A percentile compares a stretch with the other conserved stretches of the same genome.
Conservation (phyloP, 2,888 invertebrate species). For the Nasonovia ribisnigri region DNA sequence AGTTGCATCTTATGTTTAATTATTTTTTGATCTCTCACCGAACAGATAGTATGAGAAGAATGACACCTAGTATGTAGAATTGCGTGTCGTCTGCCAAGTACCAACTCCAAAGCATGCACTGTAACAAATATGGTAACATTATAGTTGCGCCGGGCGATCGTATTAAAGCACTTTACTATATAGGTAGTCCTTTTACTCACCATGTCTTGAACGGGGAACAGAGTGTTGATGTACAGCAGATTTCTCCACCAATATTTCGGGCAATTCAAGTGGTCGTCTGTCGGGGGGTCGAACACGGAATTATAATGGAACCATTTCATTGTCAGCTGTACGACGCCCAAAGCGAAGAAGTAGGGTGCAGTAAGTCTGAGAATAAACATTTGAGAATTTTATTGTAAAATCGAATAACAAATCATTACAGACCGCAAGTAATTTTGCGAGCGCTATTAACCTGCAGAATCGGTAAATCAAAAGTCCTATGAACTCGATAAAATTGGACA, state of each 20-base stretch:
- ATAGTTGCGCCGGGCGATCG: background rate
- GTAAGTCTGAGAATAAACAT: constrained; percentile 76
- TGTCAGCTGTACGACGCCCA: constrained; percentile 81
- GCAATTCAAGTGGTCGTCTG: constrained; percentile 81
- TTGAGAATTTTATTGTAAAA: background rate
- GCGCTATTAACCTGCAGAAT: constrained; percentile 70
- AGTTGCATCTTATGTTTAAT: background rate
- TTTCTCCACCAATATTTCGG: constrained; percentile 87
- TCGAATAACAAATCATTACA: background rate
- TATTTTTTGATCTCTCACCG: constrained; percentile 70
- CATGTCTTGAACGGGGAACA: constrained; percentile 80
- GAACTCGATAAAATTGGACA: constrained; percentile 71
- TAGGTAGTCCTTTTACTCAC: constrained; percentile 68
- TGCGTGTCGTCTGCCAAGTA: constrained; percentile 90
- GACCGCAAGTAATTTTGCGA: background rate
- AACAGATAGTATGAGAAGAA: constrained; percentile 84
- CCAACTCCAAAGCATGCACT: constrained; percentile 95
- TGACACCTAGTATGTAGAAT: constrained; percentile 86
- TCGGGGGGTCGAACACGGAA: constrained; percentile 81
- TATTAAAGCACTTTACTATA: background rate
- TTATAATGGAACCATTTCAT: constrained; percentile 80
- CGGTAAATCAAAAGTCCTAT: constrained; percentile 75
- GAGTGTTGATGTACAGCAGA: constrained; percentile 84
- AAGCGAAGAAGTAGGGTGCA: constrained; percentile 84
- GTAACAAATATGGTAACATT: background rate